Base-by-base conservation (phyloP, 1,140 invertebrate genomes). In the Ericerus pela region DNA sequence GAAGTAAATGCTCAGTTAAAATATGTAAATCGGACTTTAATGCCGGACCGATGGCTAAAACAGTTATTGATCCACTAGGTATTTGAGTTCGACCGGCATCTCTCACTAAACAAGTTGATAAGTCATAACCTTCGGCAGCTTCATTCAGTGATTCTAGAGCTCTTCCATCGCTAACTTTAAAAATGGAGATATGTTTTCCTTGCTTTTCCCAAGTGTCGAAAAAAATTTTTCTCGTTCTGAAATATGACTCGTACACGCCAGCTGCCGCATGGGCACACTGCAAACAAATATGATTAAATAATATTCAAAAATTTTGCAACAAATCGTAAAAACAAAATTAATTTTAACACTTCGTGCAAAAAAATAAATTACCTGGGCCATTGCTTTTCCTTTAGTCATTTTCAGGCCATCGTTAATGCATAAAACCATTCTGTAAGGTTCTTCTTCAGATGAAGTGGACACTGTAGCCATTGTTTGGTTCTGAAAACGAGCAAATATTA, bases 51-150 rank as follows among this genome's bases (percentile, higher is more conserved):
- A 96, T 74, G 11, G 82, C 89, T 52, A 93, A 72, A n/a, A 94
- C 90, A 59, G 92, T 96, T 62, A 77, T 77, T 22, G 85, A 84
- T 59, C 89, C 90, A 27, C 80, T 73, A 27, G 79, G 79, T 60
- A 95, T 82, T 72, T 95, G 88, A 20, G 92, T 95, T 62, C 83
- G 76, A 18, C 91, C 92, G 20, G 89, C 90, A 74, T 95, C 91
- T 59, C 77, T 70, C 60, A 95, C 80, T 11, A 88, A 60, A 62
- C 79, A 80, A 22, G 80, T 78, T 38, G 82, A 72, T 2, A 94
- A 65, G 53, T 82, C 80, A 43, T 75, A 60, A 30, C 73, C 66
- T 62, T 76, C 79, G 1, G 36, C 54, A 1, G 24, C 26, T 16
- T 27, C n/a, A 38, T 75, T 71, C 58, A 90, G 69, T 22, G 10